These are phyloP conservation scores for Colletes latitarsis DNA, from an alignment of 1,140 invertebrate genomes.

Conservation along the genomic window DNA sequence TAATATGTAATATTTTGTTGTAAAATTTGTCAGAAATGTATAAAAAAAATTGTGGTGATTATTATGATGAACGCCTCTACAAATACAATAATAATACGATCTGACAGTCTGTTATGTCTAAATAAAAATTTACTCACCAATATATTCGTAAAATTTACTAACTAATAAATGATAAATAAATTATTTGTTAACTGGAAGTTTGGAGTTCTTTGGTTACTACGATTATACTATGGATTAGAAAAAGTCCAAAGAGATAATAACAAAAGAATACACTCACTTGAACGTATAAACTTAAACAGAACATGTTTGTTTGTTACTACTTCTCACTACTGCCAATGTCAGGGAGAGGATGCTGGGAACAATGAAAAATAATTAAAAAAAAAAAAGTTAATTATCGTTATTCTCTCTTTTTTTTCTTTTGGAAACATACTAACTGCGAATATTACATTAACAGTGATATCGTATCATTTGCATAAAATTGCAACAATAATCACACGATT, in stretches of 20 bases:
- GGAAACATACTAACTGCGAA: slow-evolving; percentile 31
- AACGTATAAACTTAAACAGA: slow-evolving; percentile 50
- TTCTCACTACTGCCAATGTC: slow-evolving; percentile 58
- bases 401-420: slow-evolving; percentile 36
- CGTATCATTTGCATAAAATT: slow-evolving; percentile 28
- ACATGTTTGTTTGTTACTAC: slow-evolving; percentile 47
- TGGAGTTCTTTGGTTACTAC: slow-evolving; percentile 27
- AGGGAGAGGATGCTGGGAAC: slow-evolving; percentile 59
- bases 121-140: slow-evolving; percentile 42
- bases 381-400: slow-evolving; percentile 33
- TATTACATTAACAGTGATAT: slow-evolving; percentile 32
- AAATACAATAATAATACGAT: slow-evolving; percentile 16
- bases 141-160: slow-evolving; percentile 22
- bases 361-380: slow-evolving; percentile 63
- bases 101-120: neutral
- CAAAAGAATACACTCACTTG: slow-evolving; percentile 52
- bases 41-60: too few relatives aligned
- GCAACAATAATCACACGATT: slow-evolving; percentile 23
- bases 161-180: slow-evolving; percentile 26
- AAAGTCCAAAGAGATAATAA: slow-evolving; percentile 38
- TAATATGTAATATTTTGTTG: too few relatives aligned
- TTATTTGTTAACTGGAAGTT: slow-evolving; percentile 12
- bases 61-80: too few relatives aligned
- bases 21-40: too few relatives aligned
- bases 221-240: slow-evolving; percentile 17